These are phyloP conservation scores for Stegana nigrithorax DNA, from an alignment of 2,888 invertebrate genomes.

Conservation along the genomic window DNA sequence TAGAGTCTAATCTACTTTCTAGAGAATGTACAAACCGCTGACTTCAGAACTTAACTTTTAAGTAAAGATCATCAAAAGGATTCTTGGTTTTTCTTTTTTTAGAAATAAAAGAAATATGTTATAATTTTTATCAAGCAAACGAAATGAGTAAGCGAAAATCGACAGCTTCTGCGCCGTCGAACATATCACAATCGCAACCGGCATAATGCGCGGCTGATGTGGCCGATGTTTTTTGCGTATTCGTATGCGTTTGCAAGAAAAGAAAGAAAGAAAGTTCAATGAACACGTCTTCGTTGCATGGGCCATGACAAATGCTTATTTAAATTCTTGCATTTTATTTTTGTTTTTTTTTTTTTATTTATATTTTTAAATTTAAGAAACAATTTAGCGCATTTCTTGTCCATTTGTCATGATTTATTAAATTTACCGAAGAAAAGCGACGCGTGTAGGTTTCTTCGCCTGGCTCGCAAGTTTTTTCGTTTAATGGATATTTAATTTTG, in stretches of 20 bases:
- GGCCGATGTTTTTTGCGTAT: too few species aligned
- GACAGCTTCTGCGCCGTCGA: not conserved
- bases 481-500: constrained; percentile 19
- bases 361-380: not conserved
- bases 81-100: too few species aligned
- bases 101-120: too few species aligned
- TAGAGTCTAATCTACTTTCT: too few species aligned
- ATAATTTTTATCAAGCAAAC: too few species aligned
- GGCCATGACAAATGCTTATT: not conserved
- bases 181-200: not conserved
- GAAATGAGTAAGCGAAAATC: too few species aligned
- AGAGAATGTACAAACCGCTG: too few species aligned
- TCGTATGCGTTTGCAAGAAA: not conserved
- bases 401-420: not conserved
- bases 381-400: not conserved
- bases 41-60: too few species aligned
- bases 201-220: too few species aligned
- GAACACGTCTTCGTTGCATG: not conserved
- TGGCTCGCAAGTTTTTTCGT: not conserved
- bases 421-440: too few species aligned
- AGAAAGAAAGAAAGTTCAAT: constrained; percentile 14
- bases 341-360: too few species aligned
- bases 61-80: too few species aligned
- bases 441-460: not conserved
- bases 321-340: not conserved